phyloP scores from a whole-genome alignment of 2,797 vertebrate species.

The Enteromius mattozi region DNA sequence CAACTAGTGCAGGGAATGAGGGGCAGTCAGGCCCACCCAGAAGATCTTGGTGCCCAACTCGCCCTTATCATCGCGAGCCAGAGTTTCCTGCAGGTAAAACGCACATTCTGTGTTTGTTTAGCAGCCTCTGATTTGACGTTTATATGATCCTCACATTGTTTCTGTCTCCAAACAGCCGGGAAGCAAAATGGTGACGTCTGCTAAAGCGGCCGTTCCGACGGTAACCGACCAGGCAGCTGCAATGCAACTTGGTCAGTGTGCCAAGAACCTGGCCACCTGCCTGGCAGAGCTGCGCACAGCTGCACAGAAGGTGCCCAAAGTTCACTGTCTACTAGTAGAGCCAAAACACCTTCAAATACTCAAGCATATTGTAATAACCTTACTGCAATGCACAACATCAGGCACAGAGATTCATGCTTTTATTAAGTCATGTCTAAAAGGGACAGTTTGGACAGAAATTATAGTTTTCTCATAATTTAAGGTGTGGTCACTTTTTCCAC shows the following conservation, averaged over 20 bases:
- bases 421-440: not conserved
- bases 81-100: slow-evolving; percentile 91
- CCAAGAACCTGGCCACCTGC: slow-evolving; percentile 97
- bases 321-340: not conserved
- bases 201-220: slow-evolving; percentile 95
- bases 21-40: slow-evolving; percentile 93
- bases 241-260: slow-evolving; percentile 97
- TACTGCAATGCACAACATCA: not conserved
- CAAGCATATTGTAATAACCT: not conserved
- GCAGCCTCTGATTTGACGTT: not conserved
- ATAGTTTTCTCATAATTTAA: not conserved
- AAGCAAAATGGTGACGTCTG: slow-evolving; percentile 96
- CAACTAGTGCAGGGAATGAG: slow-evolving; percentile 96
- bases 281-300: slow-evolving; percentile 93
- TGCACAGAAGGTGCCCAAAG: slow-evolving; percentile 87
- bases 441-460: not conserved
- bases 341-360: not conserved
- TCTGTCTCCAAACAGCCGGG: slow-evolving; percentile 82
- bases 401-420: not conserved
- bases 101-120: not conserved
- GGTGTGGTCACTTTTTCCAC: not conserved
- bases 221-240: slow-evolving; percentile 96
- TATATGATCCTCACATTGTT: not conserved
- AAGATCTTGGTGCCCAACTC: slow-evolving; percentile 94
- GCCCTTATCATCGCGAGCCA: slow-evolving; percentile 96